These are phyloP conservation scores for Heliopora coerulea DNA, from an alignment of 92 coral and sea anemone species.

Conservation along the genomic window DNA sequence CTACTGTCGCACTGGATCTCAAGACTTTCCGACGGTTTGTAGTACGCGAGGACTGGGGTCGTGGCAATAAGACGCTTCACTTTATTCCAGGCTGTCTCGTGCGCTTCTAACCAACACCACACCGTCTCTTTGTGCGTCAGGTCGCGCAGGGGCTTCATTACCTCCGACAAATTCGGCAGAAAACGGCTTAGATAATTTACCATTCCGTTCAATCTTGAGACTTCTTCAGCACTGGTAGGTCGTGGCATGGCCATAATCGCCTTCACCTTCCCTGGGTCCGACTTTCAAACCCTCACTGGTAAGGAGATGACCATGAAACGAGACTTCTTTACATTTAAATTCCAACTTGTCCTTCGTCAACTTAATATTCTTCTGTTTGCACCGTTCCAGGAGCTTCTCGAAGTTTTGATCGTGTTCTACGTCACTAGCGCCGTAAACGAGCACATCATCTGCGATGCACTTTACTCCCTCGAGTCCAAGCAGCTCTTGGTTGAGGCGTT, in stretches of 20 bases:
- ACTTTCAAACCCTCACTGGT: slow-evolving; percentile 43
- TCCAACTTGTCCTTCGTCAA: slow-evolving; percentile 39
- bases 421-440: slow-evolving; percentile 26
- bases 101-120: slow-evolving; percentile 24
- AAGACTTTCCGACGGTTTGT: slow-evolving; percentile 42
- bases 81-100: slow-evolving; percentile 33
- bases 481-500: slow-evolving; percentile 43
- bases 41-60: slow-evolving; percentile 49
- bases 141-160: slow-evolving; percentile 42
- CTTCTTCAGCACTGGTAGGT: slow-evolving; percentile 25
- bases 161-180: slow-evolving; percentile 35
- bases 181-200: slow-evolving; percentile 42
- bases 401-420: slow-evolving; percentile 36
- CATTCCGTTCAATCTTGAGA: slow-evolving; percentile 35
- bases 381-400: too few species aligned
- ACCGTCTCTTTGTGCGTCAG: slow-evolving; percentile 6
- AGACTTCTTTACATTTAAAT: slow-evolving; percentile 38
- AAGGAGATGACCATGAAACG: slow-evolving; percentile 49
- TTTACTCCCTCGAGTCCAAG: slow-evolving; percentile 37
- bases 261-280: slow-evolving; percentile 38
- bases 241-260: slow-evolving; percentile 49
- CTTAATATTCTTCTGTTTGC: too few species aligned
- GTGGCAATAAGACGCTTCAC: slow-evolving; percentile 44
- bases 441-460: slow-evolving; percentile 33
- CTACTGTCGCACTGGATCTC: slow-evolving; percentile 57